Evolutionary conservation across 2,113 vertebrate species (phyloP).

Genomic region (Labeo rohita): DNA sequence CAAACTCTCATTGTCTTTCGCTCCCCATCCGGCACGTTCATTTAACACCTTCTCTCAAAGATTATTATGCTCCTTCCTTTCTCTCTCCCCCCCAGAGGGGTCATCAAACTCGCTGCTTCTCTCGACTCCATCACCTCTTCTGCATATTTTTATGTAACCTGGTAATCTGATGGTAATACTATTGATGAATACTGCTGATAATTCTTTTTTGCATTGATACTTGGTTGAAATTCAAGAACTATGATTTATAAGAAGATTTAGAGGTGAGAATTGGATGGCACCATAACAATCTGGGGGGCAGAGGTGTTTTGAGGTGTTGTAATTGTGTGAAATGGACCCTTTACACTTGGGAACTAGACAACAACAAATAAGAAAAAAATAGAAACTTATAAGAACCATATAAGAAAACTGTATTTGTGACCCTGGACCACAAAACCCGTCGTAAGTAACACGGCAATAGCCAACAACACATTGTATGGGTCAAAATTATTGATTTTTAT

Average conservation of each 20-base stretch:
- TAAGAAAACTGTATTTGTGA: background rate
- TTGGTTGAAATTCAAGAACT: background rate
- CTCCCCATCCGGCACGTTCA: background rate
- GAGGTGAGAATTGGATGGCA: background rate
- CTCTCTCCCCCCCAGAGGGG: background rate
- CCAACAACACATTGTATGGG: no score
- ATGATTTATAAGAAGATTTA: background rate
- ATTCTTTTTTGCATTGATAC: background rate
- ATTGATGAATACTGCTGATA: background rate
- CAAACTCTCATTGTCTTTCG: background rate
- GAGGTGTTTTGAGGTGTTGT: background rate
- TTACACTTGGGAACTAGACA: background rate
- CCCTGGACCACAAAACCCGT: no score
- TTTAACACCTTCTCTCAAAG: slow-evolving; percentile 23
- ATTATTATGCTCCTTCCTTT: slow-evolving; percentile 17
- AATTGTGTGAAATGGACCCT: background rate
- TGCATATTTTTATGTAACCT: slow-evolving; percentile 26
- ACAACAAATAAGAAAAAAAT: background rate
- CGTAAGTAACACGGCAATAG: no score
- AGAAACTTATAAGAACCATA: background rate
- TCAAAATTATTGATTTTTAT: no score
- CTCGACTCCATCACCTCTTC: background rate
- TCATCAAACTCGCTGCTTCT: background rate
- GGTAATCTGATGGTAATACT: background rate
- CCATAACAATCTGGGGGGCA: background rate